Conservation (phyloP, 2,888 invertebrate genomes). For the Dynastes hyllus region DNA sequence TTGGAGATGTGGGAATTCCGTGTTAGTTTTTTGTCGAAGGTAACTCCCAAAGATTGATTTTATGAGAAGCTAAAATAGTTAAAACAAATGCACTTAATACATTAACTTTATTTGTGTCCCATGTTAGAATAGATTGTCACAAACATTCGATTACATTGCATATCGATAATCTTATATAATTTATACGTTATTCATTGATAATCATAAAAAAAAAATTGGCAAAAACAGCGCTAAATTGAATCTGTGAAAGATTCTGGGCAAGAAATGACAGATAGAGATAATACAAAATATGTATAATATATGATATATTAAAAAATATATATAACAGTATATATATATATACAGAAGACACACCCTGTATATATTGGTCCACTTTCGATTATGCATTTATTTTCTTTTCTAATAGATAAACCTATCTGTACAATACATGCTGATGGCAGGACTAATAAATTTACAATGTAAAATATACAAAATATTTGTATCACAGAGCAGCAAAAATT, state of each 20-base stretch:
- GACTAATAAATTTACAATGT: conserved; percentile 26
- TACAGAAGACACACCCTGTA: neutral
- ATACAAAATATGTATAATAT: no score
- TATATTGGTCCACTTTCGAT: conserved; percentile 18
- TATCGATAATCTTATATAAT: conserved; percentile 13
- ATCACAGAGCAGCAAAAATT: conserved; percentile 51
- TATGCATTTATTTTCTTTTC: neutral
- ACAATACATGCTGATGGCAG: conserved; percentile 19
- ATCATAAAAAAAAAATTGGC: no score
- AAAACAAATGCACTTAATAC: neutral
- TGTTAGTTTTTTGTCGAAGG: no score
- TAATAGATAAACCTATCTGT: conserved; percentile 5
- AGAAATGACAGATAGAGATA: no score
- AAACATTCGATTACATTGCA: conserved; percentile 33
- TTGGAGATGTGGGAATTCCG: no score
- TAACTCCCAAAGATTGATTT: no score
- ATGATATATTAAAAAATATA: no score
- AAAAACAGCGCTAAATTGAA: neutral
- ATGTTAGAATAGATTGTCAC: conserved; percentile 53
- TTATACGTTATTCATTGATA: neutral
- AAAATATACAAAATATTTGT: conserved; percentile 14
- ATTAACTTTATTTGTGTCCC: conserved; percentile 50
- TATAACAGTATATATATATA: no score
- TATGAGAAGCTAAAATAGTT: no score
- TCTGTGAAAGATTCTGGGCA: neutral